Base-by-base conservation (phyloP, 2,113 vertebrate genomes). In the Panthera tigris region DNA sequence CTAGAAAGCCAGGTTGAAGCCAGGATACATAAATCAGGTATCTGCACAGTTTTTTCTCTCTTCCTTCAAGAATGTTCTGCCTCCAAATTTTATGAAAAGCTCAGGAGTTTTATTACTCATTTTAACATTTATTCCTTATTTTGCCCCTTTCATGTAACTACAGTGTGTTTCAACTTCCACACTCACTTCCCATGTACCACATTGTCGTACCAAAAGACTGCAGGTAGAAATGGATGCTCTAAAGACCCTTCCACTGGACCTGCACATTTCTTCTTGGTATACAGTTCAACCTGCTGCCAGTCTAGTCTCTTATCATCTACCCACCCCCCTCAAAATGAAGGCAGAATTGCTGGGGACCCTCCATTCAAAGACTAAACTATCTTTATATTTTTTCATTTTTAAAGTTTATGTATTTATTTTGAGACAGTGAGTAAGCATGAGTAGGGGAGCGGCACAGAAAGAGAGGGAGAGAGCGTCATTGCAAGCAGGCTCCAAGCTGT, bases 121-220 rank as follows among this genome's bases (percentile, higher is more conserved):
- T 97, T 96, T 93, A 55, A 80, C 74, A n/a, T 92, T 92, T 92
- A 55, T 80, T 95, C 92, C 73, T 29, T 65, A 85, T 82, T 88
- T 94, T 93, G 39, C 13, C n/a, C 55, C 48, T 89, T 94, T 89
- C 39, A 52, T 48, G 76, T 84, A 92, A 78, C 55, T 73, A 84
- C 21, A 55, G 21, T 55, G 45, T 63, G n/a, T 66, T 95, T 94
- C 76, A 82, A 39, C 36, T n/a, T 41, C 31, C 10, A 65, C 39
- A 63, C 41, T 80, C 87, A 93, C 4, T 93, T 85, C 92, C 55
- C 33, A 84, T 4, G 23, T 39, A 84, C 80, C 66, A 76, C 39
- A 50, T 45, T 91, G 48, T 91, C 78, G 91, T 36, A 92, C 11
- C 41, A 57, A 91, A 91, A 93, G 61, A 36, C 50, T 76, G 52